Percentiles rank a stretch among this genome's conserved stretches.
These are phyloP conservation scores for Nymphalis polychloros DNA, from an alignment of 2,888 invertebrate genomes.

Conservation along the genomic window DNA sequence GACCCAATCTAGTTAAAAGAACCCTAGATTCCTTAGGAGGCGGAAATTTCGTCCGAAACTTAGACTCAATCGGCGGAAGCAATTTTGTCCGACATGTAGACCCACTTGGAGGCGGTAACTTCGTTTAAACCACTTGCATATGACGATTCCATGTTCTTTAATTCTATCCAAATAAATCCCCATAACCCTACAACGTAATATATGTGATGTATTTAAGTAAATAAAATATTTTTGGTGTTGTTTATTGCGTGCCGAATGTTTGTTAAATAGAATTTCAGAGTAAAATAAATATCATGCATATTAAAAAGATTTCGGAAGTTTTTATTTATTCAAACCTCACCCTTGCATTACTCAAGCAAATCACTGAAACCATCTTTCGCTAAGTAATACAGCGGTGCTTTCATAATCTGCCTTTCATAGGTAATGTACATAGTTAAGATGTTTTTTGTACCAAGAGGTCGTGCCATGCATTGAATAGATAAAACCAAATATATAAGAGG, in stretches of 20 bases:
- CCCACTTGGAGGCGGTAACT: slow-evolving; percentile 67
- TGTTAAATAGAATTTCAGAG: slow-evolving; percentile 23
- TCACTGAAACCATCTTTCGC: neutral
- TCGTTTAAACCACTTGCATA: slow-evolving; percentile 51
- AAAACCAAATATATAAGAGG: slow-evolving; percentile 29
- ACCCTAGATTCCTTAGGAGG: slow-evolving; percentile 72
- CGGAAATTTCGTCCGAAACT: slow-evolving; percentile 68
- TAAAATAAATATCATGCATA: slow-evolving; percentile 43
- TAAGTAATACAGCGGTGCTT: slow-evolving; percentile 21
- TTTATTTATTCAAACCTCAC: slow-evolving; percentile 23
- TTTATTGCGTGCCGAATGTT: slow-evolving; percentile 36
- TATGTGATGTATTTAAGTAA: slow-evolving; percentile 53
- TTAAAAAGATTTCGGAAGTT: slow-evolving; percentile 16
- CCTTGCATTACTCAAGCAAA: slow-evolving; percentile 14
- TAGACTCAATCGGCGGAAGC: slow-evolving; percentile 78
- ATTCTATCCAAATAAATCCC: slow-evolving; percentile 21
- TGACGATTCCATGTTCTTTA: slow-evolving; percentile 11
- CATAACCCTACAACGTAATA: slow-evolving; percentile 47
- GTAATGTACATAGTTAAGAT: slow-evolving; percentile 6
- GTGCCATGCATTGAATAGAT: slow-evolving; percentile 16
- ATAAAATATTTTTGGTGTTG: slow-evolving; percentile 34
- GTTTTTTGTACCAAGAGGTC: slow-evolving; percentile 4
- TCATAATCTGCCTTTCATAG: slow-evolving; percentile 23
- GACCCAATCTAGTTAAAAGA: slow-evolving; percentile 69
- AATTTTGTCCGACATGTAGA: slow-evolving; percentile 72